A percentile compares a stretch with the other conserved stretches of the same genome.
Conservation (phyloP, 2,113 vertebrate species). For the Felis catus region F.catus_Fca126_mat1.0 CM031414.1:14670001-14670500, state of each 20-base stretch:
- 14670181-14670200: rapidly evolving
- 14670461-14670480: not conserved
- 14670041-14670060: not conserved
- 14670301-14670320: not conserved
- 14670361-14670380: not conserved
- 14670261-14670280: not conserved
- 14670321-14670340: not conserved
- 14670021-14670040: not conserved
- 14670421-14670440: not conserved
- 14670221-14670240: not conserved
- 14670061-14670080: not conserved
- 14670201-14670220: not conserved
- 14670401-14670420: not conserved
- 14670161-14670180: not conserved
- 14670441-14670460: not conserved
- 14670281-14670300: not conserved
- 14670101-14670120: not conserved
- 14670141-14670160: not conserved
- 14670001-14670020: not conserved
- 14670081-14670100: not conserved
- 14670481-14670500: not conserved
- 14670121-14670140: not conserved
- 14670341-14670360: not conserved
- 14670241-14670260: not conserved
- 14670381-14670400: not conserved